Base-by-base conservation (phyloP, 2,888 invertebrate genomes). In the Axea sp. region DNA sequence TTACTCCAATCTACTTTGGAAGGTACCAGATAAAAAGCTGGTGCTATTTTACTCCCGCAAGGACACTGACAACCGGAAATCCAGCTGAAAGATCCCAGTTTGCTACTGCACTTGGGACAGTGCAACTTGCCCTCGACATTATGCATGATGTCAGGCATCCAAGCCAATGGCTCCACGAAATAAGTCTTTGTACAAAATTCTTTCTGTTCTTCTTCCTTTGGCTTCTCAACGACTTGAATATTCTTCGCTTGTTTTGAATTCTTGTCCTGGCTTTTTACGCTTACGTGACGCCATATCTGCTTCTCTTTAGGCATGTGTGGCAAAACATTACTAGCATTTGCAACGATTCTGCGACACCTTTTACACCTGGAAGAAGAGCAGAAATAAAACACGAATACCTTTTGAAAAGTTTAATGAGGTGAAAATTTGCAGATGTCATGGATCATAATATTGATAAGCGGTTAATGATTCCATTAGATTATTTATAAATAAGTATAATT, bases 81-180 rank as follows among this genome's bases (percentile, higher is more conserved):
- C 97, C 97, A 97, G 86, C 94, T 96, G 86, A 95, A 97, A 64
- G 94, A 95, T 17, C 97, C 97, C 71, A 97, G 90, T 88, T 97
- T 96, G 71, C 92, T 91, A 67, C 89, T 89, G 84, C 97, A 97
- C 86, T 95, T 94, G 39, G 96, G 95, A 87, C 97, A 94, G 87
- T 93, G 90, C 73, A 97, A 90, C 88, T 96, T 96, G 28, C 96
- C 96, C 82, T 94, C 92, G 7, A 93, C 90, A 60, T 89, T 90
- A 79, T 92, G 91, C 30, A 91, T 89, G 37, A 94, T 92, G 80
- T 92, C 91, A 45, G 90, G 89, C 96, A 97, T 97, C 97, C 97
- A 97, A 6, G 92, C 90, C 83, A 97, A 90, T 0, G 97, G 97
- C 88, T 97, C 97, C 73, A 96, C 91, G 88, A 97, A 97, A 87